These are phyloP conservation scores for Hippocampus guttulatus DNA, from an alignment of 2,113 vertebrate genomes.

Conservation along the genomic window DNA sequence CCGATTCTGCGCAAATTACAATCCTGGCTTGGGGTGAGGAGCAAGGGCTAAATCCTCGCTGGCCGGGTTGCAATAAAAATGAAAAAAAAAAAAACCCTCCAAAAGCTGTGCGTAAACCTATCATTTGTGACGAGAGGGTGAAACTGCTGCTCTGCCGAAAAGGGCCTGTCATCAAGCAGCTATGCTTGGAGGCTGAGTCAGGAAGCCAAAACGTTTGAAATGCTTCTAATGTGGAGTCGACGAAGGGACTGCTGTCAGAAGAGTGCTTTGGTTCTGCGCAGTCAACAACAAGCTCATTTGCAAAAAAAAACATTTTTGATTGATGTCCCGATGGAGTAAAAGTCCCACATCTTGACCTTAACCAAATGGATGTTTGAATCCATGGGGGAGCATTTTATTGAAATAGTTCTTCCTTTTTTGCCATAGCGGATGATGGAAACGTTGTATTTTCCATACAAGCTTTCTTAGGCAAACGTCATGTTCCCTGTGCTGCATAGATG, in stretches of 20 bases:
- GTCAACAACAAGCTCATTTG: slow-evolving; percentile 5
- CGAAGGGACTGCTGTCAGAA: slow-evolving; percentile 12
- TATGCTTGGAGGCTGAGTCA: slow-evolving; percentile 18
- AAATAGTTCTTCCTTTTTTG: slow-evolving; percentile 10
- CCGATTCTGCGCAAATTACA: slow-evolving; percentile 58
- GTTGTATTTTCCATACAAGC: slow-evolving; percentile 10
- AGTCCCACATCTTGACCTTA: not conserved
- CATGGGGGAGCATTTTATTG: not conserved
- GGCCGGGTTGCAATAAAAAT: slow-evolving; percentile 57
- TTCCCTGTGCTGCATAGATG: slow-evolving; percentile 35
- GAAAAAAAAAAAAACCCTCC: slow-evolving; percentile 24
- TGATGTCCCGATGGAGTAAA: not conserved
- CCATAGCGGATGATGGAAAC: slow-evolving; percentile 1
- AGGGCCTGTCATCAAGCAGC: slow-evolving; percentile 57
- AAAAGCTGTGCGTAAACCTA: slow-evolving; percentile 54
- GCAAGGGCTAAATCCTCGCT: slow-evolving; percentile 38
- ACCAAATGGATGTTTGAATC: slow-evolving; percentile 10
- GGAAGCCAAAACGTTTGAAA: slow-evolving; percentile 29
- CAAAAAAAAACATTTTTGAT: not conserved
- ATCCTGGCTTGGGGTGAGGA: slow-evolving; percentile 42
- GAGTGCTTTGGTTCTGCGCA: not conserved
- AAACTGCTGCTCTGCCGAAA: slow-evolving; percentile 39
- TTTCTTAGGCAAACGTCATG: slow-evolving; percentile 8
- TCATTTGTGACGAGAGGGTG: slow-evolving; percentile 62
- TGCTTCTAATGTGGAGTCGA: slow-evolving; percentile 25